These are phyloP conservation scores for Hypselothyrea guttata DNA, from an alignment of 2,888 invertebrate genomes.

Conservation along the genomic window DNA sequence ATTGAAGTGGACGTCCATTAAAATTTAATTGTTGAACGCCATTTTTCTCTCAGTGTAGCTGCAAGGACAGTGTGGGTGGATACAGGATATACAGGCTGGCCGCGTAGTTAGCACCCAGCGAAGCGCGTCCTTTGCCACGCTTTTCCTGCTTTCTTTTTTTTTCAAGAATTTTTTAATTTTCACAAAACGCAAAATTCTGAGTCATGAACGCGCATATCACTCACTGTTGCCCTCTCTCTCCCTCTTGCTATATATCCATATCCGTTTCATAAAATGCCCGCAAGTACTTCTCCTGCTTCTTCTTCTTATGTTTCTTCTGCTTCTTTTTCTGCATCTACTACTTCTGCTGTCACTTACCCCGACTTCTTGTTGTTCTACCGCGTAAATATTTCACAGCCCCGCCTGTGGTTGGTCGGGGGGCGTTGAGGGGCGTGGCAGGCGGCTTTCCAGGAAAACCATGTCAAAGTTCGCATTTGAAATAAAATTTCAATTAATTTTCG, in stretches of 20 bases:
- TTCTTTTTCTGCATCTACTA: slow-evolving; percentile 9
- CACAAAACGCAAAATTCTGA: slow-evolving; percentile 66
- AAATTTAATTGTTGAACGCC: no score
- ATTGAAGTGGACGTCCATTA: no score
- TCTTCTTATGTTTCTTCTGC: slow-evolving; percentile 4
- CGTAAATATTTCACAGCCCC: slow-evolving; percentile 55
- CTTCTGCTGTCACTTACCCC: slow-evolving; percentile 26
- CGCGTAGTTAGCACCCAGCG: slow-evolving; percentile 69
- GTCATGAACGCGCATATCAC: slow-evolving; percentile 47
- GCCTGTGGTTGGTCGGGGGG: slow-evolving; percentile 2
- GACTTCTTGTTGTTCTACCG: slow-evolving; percentile 35
- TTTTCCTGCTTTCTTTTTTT: no score
- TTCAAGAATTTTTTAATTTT: slow-evolving; percentile 73
- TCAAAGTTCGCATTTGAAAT: slow-evolving; percentile 69
- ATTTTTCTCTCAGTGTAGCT: no score
- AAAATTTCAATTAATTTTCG: slow-evolving; percentile 68
- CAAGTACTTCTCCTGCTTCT: slow-evolving; percentile 44
- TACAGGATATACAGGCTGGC: slow-evolving; percentile 28
- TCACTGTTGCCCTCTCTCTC: background rate
- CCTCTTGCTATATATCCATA: slow-evolving; percentile 64
- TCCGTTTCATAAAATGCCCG: slow-evolving; percentile 73
- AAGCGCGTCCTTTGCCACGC: slow-evolving; percentile 53
- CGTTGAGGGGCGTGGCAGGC: slow-evolving; percentile 15
- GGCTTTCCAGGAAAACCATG: slow-evolving; percentile 61
- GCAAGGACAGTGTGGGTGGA: slow-evolving; percentile 14